Conservation (phyloP, 2,113 vertebrate species). For the Dissostichus mawsoni region DNA sequence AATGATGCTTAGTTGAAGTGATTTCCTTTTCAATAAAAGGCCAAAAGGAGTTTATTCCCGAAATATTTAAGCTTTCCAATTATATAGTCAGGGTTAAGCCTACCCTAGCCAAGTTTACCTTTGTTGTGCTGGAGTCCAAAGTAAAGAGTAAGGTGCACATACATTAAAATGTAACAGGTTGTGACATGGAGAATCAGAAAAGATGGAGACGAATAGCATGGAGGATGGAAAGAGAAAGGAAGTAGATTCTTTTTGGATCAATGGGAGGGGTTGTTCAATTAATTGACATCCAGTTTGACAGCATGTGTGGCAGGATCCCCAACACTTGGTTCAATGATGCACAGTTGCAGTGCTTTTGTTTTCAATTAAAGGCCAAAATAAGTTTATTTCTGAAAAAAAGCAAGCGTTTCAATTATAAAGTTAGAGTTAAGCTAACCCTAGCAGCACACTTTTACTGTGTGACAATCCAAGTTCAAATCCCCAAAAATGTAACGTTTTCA, state of each 20-base stretch:
- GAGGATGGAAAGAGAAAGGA: constrained; percentile 4
- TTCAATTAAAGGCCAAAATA: constrained; percentile 34
- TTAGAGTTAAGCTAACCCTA: too few species aligned
- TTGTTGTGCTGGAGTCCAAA: not conserved
- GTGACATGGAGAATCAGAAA: not conserved
- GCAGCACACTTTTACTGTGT: not conserved
- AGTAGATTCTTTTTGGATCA: constrained; percentile 52
- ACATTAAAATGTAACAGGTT: not conserved
- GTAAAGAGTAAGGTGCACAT: not conserved
- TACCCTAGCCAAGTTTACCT: not conserved
- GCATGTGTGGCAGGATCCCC: constrained; percentile 38
- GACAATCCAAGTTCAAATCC: not conserved
- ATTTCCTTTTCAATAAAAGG: constrained; percentile 24
- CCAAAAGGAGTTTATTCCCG: constrained; percentile 35
- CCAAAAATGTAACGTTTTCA: not conserved
- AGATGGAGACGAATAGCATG: not conserved
- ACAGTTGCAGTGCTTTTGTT: constrained; percentile 14
- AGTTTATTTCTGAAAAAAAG: constrained; percentile 33
- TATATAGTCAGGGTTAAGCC: too few species aligned
- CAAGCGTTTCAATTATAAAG: not conserved
- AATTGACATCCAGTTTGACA: constrained; percentile 69
- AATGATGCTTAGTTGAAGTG: constrained; percentile 10
- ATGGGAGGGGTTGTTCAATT: constrained; percentile 68
- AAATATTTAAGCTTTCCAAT: constrained; percentile 23
- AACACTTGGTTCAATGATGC: constrained; percentile 31